phyloP scores from a whole-genome alignment of 1,140 invertebrate species.

The Drosophila ananassae region DNA sequence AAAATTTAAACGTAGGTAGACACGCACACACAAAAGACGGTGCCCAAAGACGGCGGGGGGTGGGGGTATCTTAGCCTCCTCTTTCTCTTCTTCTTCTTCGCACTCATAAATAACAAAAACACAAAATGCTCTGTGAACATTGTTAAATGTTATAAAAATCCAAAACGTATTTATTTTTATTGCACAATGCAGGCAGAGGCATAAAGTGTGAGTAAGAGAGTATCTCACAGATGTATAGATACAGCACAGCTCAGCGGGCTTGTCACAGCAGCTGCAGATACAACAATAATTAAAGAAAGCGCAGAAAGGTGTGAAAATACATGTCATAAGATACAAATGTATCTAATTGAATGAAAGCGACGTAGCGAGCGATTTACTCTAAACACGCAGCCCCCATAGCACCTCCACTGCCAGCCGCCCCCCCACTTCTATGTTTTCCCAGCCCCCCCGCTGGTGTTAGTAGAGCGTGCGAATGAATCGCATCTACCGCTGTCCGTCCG shows the following conservation, averaged over 20 bases:
- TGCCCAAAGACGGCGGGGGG: conserved; percentile 1
- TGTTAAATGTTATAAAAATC: conserved; percentile 76
- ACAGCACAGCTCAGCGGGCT: conserved; percentile 13
- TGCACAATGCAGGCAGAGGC: conserved; percentile 64
- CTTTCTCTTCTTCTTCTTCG: conserved; percentile 24
- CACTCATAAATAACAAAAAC: conserved; percentile 68
- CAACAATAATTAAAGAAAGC: conserved; percentile 54
- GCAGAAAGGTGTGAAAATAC: conserved; percentile 79
- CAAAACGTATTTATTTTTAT: conserved; percentile 77
- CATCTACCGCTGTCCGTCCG: conserved; percentile 15
- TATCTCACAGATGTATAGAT: conserved; percentile 61
- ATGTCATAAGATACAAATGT: conserved; percentile 82
- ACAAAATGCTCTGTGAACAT: conserved; percentile 65
- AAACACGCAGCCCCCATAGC: conserved; percentile 62
- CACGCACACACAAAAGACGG: conserved; percentile 40
- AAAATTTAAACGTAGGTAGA: conserved; percentile 82
- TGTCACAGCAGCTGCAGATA: conserved; percentile 12
- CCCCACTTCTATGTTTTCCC: neutral
- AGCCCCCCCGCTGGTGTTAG: conserved; percentile 22
- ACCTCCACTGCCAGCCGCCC: neutral
- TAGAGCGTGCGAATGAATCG: conserved; percentile 59
- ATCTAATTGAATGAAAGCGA: conserved; percentile 80
- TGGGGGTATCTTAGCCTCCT: conserved; percentile 14
- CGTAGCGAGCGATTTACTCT: conserved; percentile 62
- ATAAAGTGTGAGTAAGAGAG: conserved; percentile 34